A percentile compares a stretch with the other conserved stretches of the same genome.
These are phyloP conservation scores for Neocloeon triangulifer DNA, from an alignment of 1,140 invertebrate species.

Conservation along the genomic window DNA sequence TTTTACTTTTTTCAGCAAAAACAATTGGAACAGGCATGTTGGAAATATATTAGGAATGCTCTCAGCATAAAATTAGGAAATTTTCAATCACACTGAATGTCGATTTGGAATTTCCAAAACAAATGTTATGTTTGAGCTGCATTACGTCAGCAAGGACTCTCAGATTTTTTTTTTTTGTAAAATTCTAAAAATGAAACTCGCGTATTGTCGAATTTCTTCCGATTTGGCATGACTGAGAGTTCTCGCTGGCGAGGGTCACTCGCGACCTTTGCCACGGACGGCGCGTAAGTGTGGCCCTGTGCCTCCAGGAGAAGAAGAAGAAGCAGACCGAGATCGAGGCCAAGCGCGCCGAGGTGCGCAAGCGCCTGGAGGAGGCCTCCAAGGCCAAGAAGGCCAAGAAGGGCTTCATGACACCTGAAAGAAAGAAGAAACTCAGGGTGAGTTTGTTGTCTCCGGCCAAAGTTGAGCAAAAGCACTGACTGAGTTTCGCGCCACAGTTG, in stretches of 20 bases:
- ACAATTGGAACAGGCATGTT: conserved; percentile 32
- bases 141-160: too few species aligned
- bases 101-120: too few species aligned
- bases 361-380: conserved; percentile 86
- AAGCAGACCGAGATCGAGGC: conserved; percentile 84
- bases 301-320: conserved; percentile 64
- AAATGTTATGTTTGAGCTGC: too few species aligned
- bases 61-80: not conserved
- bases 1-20: conserved; percentile 27
- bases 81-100: not conserved
- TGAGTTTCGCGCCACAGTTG: conserved; percentile 30
- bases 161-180: too few species aligned
- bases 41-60: conserved; percentile 12
- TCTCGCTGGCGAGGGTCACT: too few species aligned
- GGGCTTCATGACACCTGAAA: conserved; percentile 96
- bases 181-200: too few species aligned
- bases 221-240: too few species aligned
- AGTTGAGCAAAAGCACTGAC: not conserved
- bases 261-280: too few species aligned
- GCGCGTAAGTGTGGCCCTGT: too few species aligned
- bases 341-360: conserved; percentile 85
- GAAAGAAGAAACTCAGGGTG: conserved; percentile 94
- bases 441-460: conserved; percentile 17
- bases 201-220: too few species aligned
- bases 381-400: conserved; percentile 91